A percentile compares a stretch with the other conserved stretches of the same genome.
Evolutionary conservation across 2,113 vertebrate species (phyloP).

Genomic region (Mesocricetus auratus): DNA sequence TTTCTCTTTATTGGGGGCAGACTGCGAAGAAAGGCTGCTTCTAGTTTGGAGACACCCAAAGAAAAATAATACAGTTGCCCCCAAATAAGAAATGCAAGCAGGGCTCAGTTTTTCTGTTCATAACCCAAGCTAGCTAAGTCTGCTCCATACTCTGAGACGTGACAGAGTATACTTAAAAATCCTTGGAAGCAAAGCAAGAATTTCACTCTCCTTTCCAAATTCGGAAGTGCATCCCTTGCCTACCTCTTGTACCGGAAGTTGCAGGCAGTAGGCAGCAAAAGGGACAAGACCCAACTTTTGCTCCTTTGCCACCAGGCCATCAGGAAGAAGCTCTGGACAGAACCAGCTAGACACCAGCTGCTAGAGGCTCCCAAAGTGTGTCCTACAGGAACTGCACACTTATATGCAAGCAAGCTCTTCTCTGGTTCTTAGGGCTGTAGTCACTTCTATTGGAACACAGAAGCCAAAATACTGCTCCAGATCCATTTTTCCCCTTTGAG

Average conservation of each 20-base stretch:
- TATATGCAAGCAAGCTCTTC: neutral
- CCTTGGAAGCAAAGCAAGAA: neutral
- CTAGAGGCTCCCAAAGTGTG: no score
- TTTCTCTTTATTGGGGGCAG: neutral
- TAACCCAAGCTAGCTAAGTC: neutral
- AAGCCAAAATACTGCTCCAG: neutral
- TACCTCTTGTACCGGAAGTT: neutral
- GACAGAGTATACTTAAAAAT: neutral
- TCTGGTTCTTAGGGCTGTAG: neutral
- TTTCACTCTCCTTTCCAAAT: neutral
- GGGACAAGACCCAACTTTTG: neutral
- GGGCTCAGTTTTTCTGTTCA: neutral
- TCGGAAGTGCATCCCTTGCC: neutral
- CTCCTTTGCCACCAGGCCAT: neutral
- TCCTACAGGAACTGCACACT: neutral
- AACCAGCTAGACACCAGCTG: neutral
- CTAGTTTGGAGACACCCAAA: neutral
- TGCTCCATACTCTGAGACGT: neutral
- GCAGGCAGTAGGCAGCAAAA: neutral
- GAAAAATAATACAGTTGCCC: slow-evolving; percentile 24
- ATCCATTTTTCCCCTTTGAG: neutral
- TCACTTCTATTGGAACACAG: neutral
- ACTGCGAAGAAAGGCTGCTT: slow-evolving; percentile 2
- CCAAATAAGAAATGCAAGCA: neutral
- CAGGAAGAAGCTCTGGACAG: neutral